phyloP scores from a whole-genome alignment of 2,888 invertebrate species.

The Pomacea canaliculata region DNA sequence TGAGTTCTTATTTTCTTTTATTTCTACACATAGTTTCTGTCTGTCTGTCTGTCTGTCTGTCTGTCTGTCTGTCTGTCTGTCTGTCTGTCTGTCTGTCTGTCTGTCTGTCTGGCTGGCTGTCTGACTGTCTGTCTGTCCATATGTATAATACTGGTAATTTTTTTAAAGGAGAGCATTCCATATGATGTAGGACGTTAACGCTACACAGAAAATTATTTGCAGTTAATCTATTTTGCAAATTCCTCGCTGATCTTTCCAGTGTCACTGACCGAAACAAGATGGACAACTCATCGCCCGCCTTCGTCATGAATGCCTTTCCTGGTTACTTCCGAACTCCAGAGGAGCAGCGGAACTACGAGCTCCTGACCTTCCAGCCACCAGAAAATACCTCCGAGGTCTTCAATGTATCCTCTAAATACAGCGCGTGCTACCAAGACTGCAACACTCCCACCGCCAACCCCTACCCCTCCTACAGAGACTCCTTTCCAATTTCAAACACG shows the following conservation, averaged over 20 bases:
- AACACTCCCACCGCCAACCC: background rate
- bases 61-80: background rate
- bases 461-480: background rate
- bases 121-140: background rate
- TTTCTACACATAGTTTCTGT: too few relatives aligned
- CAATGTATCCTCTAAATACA: background rate
- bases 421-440: background rate
- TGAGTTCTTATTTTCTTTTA: too few relatives aligned
- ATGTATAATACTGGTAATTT: too few relatives aligned
- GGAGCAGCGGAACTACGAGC: background rate
- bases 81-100: too few relatives aligned
- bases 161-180: too few relatives aligned
- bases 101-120: background rate
- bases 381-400: background rate
- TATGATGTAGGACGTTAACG: too few relatives aligned
- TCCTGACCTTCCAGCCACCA: too few relatives aligned
- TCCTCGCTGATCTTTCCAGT: too few relatives aligned
- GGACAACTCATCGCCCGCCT: background rate
- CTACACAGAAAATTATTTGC: too few relatives aligned
- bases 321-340: constrained; percentile 5
- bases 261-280: background rate
- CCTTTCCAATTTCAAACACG: background rate
- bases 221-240: too few relatives aligned
- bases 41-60: too few relatives aligned
- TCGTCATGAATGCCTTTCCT: background rate